These are phyloP conservation scores for Bovichtus variegatus DNA, from an alignment of 2,797 vertebrate genomes.

Conservation along the genomic window DNA sequence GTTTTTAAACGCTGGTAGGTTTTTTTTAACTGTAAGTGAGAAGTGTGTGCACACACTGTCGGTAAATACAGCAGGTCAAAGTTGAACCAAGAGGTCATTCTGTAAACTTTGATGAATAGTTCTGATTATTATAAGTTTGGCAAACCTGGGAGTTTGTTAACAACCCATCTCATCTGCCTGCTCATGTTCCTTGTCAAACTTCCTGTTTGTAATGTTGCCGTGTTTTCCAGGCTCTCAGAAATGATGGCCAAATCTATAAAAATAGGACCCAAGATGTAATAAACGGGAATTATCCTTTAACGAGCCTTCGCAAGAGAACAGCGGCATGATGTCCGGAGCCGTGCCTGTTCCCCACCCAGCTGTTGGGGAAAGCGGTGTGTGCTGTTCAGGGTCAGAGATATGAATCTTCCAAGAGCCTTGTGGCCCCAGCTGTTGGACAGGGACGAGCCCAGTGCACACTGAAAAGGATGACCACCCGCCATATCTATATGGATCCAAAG, in stretches of 20 bases:
- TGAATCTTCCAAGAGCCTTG: slow-evolving; percentile 38
- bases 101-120: too few relatives aligned
- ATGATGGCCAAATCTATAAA: neutral
- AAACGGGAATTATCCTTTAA: neutral
- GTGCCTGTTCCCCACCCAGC: slow-evolving; percentile 22
- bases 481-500: slow-evolving; percentile 31
- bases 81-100: too few relatives aligned
- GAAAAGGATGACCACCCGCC: slow-evolving; percentile 6
- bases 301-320: neutral
- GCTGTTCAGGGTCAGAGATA: slow-evolving; percentile 30
- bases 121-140: neutral
- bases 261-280: neutral
- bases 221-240: neutral
- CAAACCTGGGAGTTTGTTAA: neutral
- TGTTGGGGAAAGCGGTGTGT: slow-evolving; percentile 29
- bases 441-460: slow-evolving; percentile 28
- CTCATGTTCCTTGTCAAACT: neutral
- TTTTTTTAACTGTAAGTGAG: too few relatives aligned
- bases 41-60: too few relatives aligned
- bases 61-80: too few relatives aligned
- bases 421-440: slow-evolving; percentile 58
- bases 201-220: neutral
- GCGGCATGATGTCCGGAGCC: neutral
- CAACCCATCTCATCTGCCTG: neutral
- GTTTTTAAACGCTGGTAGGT: too few relatives aligned